Base-by-base conservation (phyloP, 2,888 invertebrate species). In the Caenorhabditis sp. region DNA sequence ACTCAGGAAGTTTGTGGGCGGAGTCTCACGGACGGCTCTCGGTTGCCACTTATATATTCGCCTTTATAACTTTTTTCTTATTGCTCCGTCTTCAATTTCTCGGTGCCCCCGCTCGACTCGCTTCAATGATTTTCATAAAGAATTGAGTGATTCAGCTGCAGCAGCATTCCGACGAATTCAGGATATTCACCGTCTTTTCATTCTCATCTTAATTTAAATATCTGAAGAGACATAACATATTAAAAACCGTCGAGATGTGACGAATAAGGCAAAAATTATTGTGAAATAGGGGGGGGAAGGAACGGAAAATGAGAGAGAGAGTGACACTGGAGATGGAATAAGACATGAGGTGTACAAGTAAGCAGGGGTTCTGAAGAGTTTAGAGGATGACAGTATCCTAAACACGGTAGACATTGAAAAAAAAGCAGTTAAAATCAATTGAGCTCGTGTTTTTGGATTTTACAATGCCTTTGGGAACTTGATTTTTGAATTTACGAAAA, bases 1-100 rank as follows among this genome's bases (percentile, higher is more conserved):
- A 58, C 70, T 60, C 78, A 74, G 80, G 80, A 80, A 80, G 79
- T 80, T 72, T 80, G 71, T 80, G 79, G 79, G 79, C 79, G 79
- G 50, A 51, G 79, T 60, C 44, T 50, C 62, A 26, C 60, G 22
- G 60, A 15, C n/a, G n/a, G n/a, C n/a, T n/a, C n/a, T 35, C 20
- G 20, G 56, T 64, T 65, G 65, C 68, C 76, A 76, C 74, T 65
- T 65, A 67, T 61, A 76, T 68, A 37, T 76, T 65, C 65, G 58
- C 60, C 40, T 76, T 76, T 76, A 60, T 61, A 65, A 72, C 72
- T 72, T 65, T 72, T 72, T 72, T 37, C 32, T n/a, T n/a, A n/a
- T n/a, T n/a, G n/a, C 40, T 71, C 40, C 18, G 26, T 60, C 15
- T 56, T 47, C 47, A 3, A 18, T 4, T 47, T 47, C n/a, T 9